A percentile compares a stretch with the other conserved stretches of the same genome.
Conservation (phyloP, 1,140 invertebrate species). For the Plutomurus gul region DNA sequence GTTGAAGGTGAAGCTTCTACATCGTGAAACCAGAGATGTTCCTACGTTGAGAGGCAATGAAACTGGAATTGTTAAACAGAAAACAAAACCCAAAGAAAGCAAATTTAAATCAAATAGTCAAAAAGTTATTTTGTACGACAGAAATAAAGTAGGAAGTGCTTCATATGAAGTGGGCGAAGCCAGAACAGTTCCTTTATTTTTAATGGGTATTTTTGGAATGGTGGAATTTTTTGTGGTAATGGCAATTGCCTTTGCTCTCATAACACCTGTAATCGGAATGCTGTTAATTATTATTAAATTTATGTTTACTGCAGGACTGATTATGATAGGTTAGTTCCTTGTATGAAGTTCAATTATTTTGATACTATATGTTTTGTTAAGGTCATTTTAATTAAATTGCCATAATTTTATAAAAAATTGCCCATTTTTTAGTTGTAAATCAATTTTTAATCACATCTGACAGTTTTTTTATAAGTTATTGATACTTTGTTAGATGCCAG, state of each 20-base stretch:
- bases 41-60: background rate
- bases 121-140: too few species aligned
- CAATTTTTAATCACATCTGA: too few species aligned
- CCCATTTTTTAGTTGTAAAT: too few species aligned
- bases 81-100: too few species aligned
- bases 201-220: slow-evolving; percentile 17
- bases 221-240: slow-evolving; percentile 25
- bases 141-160: background rate
- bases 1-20: background rate
- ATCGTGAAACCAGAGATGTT: background rate
- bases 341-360: too few species aligned
- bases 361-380: too few species aligned
- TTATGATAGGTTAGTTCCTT: slow-evolving; percentile 34
- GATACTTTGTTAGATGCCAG: too few species aligned
- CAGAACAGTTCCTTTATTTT: background rate
- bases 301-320: background rate
- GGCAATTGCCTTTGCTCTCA: slow-evolving; percentile 17
- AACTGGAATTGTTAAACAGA: background rate
- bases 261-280: background rate
- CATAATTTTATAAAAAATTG: too few species aligned
- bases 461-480: too few species aligned
- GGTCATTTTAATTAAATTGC: too few species aligned
- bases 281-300: slow-evolving; percentile 13
- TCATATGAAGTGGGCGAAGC: background rate
- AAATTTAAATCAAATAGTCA: too few species aligned